Evolutionary conservation across 2,113 vertebrate species (phyloP), one percentile per base, ranked within the genome.

Genomic region (Ictalurus furcatus): DNA sequence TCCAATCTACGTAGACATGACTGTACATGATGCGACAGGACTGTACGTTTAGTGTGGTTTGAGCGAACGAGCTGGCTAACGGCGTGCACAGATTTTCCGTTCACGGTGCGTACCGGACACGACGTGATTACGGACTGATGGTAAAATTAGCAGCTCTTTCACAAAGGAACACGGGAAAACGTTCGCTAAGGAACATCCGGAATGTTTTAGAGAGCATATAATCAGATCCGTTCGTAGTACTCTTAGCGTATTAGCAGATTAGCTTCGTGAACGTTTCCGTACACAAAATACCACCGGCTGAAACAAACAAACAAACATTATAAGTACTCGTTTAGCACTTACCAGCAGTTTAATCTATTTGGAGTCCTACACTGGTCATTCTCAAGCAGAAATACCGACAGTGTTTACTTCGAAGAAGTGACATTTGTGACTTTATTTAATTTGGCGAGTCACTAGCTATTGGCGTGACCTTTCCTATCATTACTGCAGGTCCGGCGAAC

Each of bases 381-480:
- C 67, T 30, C 65, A 67, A 90, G 85, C 86, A 89, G 83, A 90
- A 80, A 69, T 90, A 92, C 93, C 85, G 91, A 93, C 90, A 88
- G 89, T 94, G 92, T 95, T 95, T 95, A 94, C 93, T 92, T 91
- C 44, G 88, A 90, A 90, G 91, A 95, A 92, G 92, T 95, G 94
- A 94, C 95, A 94, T 96, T 95, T 95, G 91, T 91, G 93, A 94
- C 94, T 95, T 95, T 92, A 95, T 95, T 95, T 94, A 93, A 95
- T 93, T 94, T 93, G 91, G 90, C 93, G 92, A 93, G 93, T 93
- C 92, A 92, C 89, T 89, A 89, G 93, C 89, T 94, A 94, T 95
- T 91, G 92, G 91, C 86, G 91, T 95, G 95, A 95, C 94, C 94
- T 95, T 96, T 95, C 85, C 89, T 85, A 87, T 90, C 90, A 90